These are phyloP conservation scores for Tanytarsus gracilentus DNA, from an alignment of 2,888 invertebrate genomes.

Conservation along the genomic window DNA sequence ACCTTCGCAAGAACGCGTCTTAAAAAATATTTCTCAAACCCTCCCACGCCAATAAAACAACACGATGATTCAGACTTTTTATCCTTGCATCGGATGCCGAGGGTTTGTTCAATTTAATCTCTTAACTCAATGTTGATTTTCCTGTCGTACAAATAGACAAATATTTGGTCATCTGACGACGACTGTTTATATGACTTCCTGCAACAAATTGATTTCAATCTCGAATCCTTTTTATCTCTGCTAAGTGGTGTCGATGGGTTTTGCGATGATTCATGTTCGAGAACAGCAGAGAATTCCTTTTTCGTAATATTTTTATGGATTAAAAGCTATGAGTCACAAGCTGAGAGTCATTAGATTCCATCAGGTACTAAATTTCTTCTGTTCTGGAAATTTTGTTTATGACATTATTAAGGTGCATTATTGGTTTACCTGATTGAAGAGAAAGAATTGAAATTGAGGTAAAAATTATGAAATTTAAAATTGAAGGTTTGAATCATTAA, in stretches of 20 bases:
- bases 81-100: not conserved
- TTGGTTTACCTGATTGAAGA: not conserved
- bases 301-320: too few species aligned
- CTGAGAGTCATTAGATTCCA: not conserved
- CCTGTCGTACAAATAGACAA: not conserved
- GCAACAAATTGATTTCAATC: constrained; percentile 9
- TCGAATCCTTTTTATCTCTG: too few species aligned
- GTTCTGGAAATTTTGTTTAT: not conserved
- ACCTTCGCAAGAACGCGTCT: too few species aligned
- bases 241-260: too few species aligned
- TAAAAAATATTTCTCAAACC: too few species aligned
- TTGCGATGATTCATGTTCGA: not conserved
- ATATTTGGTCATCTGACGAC: not conserved
- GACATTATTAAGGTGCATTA: too few species aligned
- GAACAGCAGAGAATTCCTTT: not conserved
- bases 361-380: not conserved
- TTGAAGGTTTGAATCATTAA: too few species aligned
- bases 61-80: constrained; percentile 6
- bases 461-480: too few species aligned
- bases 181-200: constrained; percentile 11
- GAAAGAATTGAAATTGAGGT: not conserved
- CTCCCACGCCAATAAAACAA: too few species aligned
- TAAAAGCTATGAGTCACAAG: not conserved
- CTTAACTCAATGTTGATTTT: not conserved
- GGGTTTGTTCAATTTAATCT: constrained; percentile 8